phyloP scores from a whole-genome alignment of 2,113 vertebrate species.

The Propithecus coquereli region DNA sequence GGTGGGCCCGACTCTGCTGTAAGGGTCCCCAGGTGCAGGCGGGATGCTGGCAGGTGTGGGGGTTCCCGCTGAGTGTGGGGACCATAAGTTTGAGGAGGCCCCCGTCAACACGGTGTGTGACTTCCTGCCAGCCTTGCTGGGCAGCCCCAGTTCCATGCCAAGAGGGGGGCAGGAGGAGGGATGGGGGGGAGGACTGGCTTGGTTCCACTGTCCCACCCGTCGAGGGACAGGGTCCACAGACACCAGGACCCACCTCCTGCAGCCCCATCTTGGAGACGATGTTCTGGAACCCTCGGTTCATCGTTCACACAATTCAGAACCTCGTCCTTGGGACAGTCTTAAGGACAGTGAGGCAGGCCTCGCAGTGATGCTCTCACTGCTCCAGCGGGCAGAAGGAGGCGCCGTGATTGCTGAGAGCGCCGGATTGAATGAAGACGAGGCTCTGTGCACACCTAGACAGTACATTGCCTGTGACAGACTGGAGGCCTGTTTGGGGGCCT shows the following conservation, averaged over 20 bases:
- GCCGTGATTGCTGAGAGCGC: conserved; percentile 69
- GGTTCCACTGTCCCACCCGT: not conserved
- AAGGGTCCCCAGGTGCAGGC: not conserved
- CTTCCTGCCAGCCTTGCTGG: too few species aligned
- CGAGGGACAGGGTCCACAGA: not conserved
- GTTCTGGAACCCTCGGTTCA: not conserved
- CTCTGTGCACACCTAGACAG: not conserved
- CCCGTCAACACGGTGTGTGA: not conserved
- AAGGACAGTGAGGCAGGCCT: not conserved
- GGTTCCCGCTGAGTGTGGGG: not conserved
- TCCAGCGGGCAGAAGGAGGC: conserved; percentile 44
- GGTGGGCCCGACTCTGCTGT: not conserved
- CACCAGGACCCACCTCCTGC: not conserved
- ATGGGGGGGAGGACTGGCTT: not conserved
- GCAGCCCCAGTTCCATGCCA: not conserved
- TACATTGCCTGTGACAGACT: not conserved
- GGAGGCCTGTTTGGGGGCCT: not conserved
- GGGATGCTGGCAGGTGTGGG: not conserved
- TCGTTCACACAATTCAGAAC: not conserved
- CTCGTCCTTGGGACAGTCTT: not conserved
- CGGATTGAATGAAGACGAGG: conserved; percentile 74
- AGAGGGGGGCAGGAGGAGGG: not conserved
- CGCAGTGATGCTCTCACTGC: not conserved
- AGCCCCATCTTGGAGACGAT: not conserved
- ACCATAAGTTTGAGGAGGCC: not conserved